Conservation (phyloP, 2,113 vertebrate genomes). For the Sporophila hypoxantha region DNA sequence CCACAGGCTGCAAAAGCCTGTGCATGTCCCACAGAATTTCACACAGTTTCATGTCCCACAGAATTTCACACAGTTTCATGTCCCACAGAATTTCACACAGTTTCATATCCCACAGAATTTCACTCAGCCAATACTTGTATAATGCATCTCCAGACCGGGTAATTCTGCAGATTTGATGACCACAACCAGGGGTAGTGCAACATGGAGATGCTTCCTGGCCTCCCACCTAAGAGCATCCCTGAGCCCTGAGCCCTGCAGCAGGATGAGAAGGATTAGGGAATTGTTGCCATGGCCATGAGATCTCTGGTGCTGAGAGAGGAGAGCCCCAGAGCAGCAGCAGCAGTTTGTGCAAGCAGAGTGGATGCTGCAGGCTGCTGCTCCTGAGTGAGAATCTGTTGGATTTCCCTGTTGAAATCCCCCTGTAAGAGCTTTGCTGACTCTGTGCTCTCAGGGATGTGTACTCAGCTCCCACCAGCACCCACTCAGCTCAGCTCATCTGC, state of each 20-base stretch:
- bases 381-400: background rate
- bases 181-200: background rate
- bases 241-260: background rate
- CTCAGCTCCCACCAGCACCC: background rate
- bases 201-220: background rate
- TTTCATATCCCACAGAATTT: too few relatives aligned
- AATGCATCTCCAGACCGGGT: background rate
- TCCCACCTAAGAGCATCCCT: background rate
- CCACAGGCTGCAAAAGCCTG: background rate
- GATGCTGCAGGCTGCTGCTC: background rate
- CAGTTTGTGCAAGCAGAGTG: background rate
- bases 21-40: background rate
- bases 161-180: background rate
- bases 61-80: background rate
- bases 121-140: background rate
- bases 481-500: background rate
- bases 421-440: background rate
- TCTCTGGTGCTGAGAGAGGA: background rate
- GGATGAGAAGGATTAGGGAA: background rate
- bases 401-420: background rate
- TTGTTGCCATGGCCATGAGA: accelerated
- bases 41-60: too few relatives aligned
- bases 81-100: too few relatives aligned
- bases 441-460: background rate
- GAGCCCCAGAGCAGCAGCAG: background rate